A percentile compares a stretch with the other conserved stretches of the same genome.
Conservation (phyloP, 64 coral and sea anemone genomes). For the Platygyra sinensis region DNA sequence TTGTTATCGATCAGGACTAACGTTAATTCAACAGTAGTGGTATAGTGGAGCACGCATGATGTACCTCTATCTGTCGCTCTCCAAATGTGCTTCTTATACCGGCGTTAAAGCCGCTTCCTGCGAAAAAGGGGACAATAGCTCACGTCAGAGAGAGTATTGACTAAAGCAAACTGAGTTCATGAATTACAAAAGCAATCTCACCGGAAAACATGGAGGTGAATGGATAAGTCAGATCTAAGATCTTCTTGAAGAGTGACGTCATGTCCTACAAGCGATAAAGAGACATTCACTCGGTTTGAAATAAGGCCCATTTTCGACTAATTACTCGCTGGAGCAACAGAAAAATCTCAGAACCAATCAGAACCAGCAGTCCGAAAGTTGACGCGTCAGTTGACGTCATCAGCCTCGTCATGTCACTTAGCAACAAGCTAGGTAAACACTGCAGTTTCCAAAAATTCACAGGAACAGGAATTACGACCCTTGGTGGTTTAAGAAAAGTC, state of each 20-base stretch:
- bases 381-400: no score
- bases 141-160: no score
- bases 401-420: no score
- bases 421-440: no score
- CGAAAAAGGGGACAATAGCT: not conserved
- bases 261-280: slow-evolving; percentile 67
- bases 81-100: slow-evolving; percentile 96
- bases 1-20: no score
- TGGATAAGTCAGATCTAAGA: slow-evolving; percentile 95
- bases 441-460: no score
- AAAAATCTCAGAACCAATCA: not conserved
- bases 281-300: not conserved
- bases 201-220: slow-evolving; percentile 99
- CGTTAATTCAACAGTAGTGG: no score
- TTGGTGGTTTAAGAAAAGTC: no score
- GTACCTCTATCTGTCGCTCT: slow-evolving; percentile 95
- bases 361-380: not conserved
- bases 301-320: not conserved
- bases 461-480: no score
- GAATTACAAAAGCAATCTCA: slow-evolving; percentile 13
- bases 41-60: not conserved
- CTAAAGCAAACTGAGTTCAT: no score
- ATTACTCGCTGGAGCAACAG: no score
- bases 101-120: slow-evolving; percentile 97
- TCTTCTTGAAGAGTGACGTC: slow-evolving; percentile 92